A percentile compares a stretch with the other conserved stretches of the same genome.
Conservation (phyloP, 2,797 vertebrate genomes). For the Anguilla marmorata region DNA sequence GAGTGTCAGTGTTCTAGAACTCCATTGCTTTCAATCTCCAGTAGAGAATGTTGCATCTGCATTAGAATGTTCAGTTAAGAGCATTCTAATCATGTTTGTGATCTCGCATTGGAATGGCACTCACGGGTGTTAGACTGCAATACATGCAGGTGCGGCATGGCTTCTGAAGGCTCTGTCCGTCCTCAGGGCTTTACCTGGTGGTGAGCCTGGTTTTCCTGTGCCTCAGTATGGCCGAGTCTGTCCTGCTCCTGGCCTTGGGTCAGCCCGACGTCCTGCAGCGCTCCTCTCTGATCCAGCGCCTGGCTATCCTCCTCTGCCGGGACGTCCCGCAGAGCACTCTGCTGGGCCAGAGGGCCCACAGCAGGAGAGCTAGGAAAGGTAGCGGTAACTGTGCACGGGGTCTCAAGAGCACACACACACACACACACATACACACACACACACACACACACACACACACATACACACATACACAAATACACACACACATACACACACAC, state of each 20-base stretch:
- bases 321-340: not conserved
- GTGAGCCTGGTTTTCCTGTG: slow-evolving; percentile 40
- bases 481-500: no score
- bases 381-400: not conserved
- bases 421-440: not conserved
- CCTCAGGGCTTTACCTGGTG: slow-evolving; percentile 42
- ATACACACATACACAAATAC: no score
- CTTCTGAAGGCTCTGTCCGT: not conserved
- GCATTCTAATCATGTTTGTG: no score
- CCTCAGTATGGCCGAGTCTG: slow-evolving; percentile 37
- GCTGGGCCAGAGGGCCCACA: not conserved
- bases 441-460: not conserved
- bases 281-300: slow-evolving; percentile 25
- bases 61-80: no score
- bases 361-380: slow-evolving; percentile 11
- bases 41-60: no score
- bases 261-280: slow-evolving; percentile 22
- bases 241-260: slow-evolving; percentile 35
- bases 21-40: no score
- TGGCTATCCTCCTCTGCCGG: slow-evolving; percentile 20
- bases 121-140: not conserved
- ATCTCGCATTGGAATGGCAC: no score
- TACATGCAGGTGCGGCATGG: not conserved
- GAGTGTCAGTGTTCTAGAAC: not conserved
- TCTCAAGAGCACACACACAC: not conserved